A percentile compares a stretch with the other conserved stretches of the same genome.
Conservation (phyloP, 2,113 vertebrate genomes). For the Chionis minor region DNA sequence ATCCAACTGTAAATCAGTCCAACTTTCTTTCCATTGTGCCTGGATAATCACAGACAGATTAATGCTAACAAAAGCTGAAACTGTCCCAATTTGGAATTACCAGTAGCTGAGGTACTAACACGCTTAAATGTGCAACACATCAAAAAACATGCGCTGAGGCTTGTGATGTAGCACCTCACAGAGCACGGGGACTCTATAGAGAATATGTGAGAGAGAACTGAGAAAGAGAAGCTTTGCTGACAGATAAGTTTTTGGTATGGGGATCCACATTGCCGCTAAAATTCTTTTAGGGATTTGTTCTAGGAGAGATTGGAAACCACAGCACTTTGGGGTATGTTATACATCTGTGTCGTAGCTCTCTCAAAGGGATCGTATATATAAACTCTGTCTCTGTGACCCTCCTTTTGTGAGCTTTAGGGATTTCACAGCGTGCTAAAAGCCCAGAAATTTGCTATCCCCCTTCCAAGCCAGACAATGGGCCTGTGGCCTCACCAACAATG, state of each 20-base stretch:
- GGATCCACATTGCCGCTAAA: neutral
- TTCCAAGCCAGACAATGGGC: conserved; percentile 22
- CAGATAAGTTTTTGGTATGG: neutral
- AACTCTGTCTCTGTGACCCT: neutral
- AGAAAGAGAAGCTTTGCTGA: neutral
- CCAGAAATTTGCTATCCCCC: neutral
- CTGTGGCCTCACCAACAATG: conserved; percentile 3
- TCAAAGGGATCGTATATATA: neutral
- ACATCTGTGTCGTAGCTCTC: neutral
- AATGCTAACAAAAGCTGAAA: neutral
- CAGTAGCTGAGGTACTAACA: neutral
- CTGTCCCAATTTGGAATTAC: neutral
- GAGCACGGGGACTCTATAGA: neutral
- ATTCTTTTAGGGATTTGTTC: neutral
- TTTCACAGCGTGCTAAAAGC: neutral
- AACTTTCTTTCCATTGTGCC: neutral
- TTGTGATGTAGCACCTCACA: neutral
- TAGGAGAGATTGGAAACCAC: neutral
- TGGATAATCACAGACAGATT: neutral
- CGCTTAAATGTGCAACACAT: rapidly evolving
- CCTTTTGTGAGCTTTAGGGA: neutral
- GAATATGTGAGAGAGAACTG: neutral
- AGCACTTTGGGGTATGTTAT: neutral
- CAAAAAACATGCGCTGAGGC: neutral
- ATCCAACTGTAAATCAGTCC: neutral